Evolutionary conservation across 2,888 invertebrate genomes (phyloP).

Genomic region (Brachypalpus laphriformis): DNA sequence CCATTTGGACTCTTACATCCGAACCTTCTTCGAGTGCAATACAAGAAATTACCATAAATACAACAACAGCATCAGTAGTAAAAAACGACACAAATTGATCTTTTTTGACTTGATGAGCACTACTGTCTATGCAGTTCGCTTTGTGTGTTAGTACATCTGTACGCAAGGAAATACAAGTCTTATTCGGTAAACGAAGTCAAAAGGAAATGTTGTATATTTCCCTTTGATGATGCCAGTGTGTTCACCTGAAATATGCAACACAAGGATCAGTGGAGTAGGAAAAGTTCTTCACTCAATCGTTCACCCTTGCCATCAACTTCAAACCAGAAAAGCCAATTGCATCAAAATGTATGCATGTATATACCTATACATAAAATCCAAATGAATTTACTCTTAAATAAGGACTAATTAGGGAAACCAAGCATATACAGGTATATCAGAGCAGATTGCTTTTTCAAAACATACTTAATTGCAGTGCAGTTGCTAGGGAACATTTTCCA

Average conservation of each 20-base stretch:
- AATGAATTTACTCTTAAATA: slow-evolving; percentile 22
- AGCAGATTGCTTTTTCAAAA: neutral
- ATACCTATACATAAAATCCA: too few species aligned
- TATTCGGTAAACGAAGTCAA: slow-evolving; percentile 34
- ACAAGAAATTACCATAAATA: slow-evolving; percentile 54
- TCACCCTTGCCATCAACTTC: neutral
- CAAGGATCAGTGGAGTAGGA: neutral
- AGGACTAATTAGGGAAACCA: slow-evolving; percentile 49
- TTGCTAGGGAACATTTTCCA: neutral
- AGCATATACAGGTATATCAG: neutral
- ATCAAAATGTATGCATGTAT: slow-evolving; percentile 17
- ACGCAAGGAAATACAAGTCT: slow-evolving; percentile 18
- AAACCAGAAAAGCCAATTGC: neutral
- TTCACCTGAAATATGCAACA: slow-evolving; percentile 15
- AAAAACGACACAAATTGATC: slow-evolving; percentile 51
- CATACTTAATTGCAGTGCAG: neutral
- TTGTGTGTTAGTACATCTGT: neutral
- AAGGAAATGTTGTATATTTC: slow-evolving; percentile 21
- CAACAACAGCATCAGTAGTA: neutral
- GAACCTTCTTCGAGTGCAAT: slow-evolving; percentile 12
- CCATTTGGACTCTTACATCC: slow-evolving; percentile 27
- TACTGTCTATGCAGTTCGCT: neutral
- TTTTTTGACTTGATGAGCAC: slow-evolving; percentile 18
- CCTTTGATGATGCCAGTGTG: slow-evolving; percentile 27
- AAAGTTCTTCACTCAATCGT: neutral